These are phyloP conservation scores for Tenthredo livida DNA, from an alignment of 2,888 invertebrate species.

Conservation along the genomic window DNA sequence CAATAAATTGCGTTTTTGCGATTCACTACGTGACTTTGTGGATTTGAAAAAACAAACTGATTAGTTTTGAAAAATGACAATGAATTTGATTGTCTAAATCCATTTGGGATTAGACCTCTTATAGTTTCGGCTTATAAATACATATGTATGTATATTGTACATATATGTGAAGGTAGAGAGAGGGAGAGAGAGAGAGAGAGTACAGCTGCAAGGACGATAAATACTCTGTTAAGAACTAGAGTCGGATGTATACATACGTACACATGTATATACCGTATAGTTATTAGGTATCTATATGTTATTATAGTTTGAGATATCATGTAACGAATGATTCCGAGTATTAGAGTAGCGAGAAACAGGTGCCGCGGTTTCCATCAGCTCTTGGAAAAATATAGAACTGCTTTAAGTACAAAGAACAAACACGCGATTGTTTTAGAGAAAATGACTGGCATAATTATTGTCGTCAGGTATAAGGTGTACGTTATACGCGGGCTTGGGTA, in stretches of 20 bases:
- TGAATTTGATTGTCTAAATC: background rate
- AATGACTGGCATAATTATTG: background rate
- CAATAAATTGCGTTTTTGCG: background rate
- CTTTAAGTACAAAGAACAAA: background rate
- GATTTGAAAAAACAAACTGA: background rate
- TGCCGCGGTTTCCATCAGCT: background rate
- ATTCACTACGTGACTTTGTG: no score
- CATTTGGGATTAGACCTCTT: background rate
- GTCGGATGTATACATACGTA: background rate
- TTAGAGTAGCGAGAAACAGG: background rate
- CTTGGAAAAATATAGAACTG: background rate
- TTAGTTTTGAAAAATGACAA: background rate
- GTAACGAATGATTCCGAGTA: constrained; percentile 20
- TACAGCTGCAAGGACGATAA: constrained; percentile 18
- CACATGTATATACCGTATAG: background rate
- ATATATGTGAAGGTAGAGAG: background rate
- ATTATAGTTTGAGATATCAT: background rate
- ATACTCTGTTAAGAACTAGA: background rate
- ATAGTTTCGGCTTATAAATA: background rate
- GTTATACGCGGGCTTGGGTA: background rate
- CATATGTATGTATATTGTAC: background rate
- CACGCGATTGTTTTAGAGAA: constrained; percentile 12
- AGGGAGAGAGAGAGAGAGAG: no score
- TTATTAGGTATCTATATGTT: background rate
- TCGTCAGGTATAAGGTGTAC: background rate